Conservation (phyloP, 2,797 vertebrate genomes). For the Varecia variegata region DNA sequence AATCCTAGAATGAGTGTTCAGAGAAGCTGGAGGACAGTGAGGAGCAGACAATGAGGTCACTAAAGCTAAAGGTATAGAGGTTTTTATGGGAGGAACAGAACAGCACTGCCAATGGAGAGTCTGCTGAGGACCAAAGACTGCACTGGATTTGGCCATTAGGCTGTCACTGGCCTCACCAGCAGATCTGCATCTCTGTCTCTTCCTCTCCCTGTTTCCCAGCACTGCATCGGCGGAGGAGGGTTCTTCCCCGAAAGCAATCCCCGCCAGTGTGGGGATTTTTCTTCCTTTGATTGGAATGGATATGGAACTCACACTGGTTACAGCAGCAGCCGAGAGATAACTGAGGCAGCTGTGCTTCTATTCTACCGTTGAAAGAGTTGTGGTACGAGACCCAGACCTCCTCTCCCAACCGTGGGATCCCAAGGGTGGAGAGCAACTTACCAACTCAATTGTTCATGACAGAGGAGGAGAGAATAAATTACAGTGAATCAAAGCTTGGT, state of each 20-base stretch:
- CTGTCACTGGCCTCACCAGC: background rate
- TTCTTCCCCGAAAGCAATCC: slow-evolving; percentile 63
- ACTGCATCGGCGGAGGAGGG: slow-evolving; percentile 81
- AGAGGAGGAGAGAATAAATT: background rate
- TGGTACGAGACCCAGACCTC: too few relatives aligned
- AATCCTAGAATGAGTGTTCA: background rate
- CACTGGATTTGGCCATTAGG: background rate
- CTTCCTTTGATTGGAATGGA: slow-evolving; percentile 72
- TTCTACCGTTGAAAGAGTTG: slow-evolving; percentile 69
- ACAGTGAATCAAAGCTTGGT: background rate
- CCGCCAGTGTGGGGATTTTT: slow-evolving; percentile 76
- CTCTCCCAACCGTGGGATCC: background rate
- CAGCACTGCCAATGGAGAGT: background rate
- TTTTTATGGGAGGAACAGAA: background rate
- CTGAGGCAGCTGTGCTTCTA: slow-evolving; percentile 80
- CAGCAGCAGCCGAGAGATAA: slow-evolving; percentile 77
- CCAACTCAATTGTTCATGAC: background rate
- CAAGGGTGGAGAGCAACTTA: background rate
- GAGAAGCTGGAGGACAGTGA: background rate
- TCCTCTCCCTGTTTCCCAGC: slow-evolving; percentile 37
- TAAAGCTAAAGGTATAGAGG: background rate
- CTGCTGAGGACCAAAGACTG: background rate
- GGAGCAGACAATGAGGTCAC: background rate
- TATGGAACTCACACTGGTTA: slow-evolving; percentile 68
- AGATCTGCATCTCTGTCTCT: fast-evolving